Conservation (phyloP, 1,140 invertebrate genomes). For the Drosophila kepulauana region DNA sequence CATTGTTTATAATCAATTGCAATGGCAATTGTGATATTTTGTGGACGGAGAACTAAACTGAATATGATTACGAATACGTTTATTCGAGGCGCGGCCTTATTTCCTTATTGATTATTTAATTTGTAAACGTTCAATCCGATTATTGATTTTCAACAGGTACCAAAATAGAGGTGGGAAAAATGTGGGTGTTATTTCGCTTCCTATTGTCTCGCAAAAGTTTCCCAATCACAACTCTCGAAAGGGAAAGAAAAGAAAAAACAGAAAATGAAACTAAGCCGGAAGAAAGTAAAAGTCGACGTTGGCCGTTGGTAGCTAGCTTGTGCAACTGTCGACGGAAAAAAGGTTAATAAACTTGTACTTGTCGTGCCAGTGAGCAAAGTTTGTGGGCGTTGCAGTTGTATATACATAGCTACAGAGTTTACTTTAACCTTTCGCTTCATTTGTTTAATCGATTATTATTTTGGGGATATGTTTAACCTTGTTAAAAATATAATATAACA, state of each 20-base stretch:
- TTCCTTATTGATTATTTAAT: constrained; percentile 48
- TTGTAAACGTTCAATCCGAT: constrained; percentile 14
- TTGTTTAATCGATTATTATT: constrained; percentile 77
- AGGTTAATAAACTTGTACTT: constrained; percentile 70
- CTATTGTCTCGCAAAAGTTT: constrained; percentile 20
- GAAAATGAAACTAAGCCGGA: constrained; percentile 40
- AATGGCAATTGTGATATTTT: constrained; percentile 3
- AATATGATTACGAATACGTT: constrained; percentile 15
- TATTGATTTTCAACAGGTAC: constrained; percentile 48
- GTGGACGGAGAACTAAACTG: constrained; percentile 9
- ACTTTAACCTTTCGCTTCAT: constrained; percentile 76
- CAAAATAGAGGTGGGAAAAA: background rate
- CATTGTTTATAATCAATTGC: constrained; percentile 45
- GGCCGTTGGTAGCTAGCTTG: constrained; percentile 25
- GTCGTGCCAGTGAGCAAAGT: constrained; percentile 9
- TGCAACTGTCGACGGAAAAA: constrained; percentile 42
- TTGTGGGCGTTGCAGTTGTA: constrained; percentile 5
- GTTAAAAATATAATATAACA: constrained; percentile 72
- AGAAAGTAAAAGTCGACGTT: constrained; percentile 66
- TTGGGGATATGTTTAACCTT: constrained; percentile 62
- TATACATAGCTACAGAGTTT: constrained; percentile 40
- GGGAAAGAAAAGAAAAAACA: background rate
- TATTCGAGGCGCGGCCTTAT: constrained; percentile 24
- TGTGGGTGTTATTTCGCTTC: background rate
- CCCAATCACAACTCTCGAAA: constrained; percentile 1